phyloP scores from a whole-genome alignment of 2,888 invertebrate genomes.

The Gibbula magus region DNA sequence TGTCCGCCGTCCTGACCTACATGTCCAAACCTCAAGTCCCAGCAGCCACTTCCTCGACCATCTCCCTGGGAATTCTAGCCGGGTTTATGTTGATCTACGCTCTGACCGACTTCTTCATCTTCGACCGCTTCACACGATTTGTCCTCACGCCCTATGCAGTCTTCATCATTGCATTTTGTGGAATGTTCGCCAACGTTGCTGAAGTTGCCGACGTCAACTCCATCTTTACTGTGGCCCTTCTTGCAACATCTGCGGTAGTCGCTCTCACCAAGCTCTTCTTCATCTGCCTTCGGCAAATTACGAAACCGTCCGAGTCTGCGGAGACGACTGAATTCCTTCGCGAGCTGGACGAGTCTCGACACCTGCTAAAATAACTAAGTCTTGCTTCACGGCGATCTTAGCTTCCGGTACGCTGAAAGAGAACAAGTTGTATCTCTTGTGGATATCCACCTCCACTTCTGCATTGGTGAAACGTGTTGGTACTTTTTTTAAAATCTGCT shows the following conservation, averaged over 20 bases:
- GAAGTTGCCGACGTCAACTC: constrained; percentile 34
- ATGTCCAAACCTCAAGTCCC: constrained; percentile 23
- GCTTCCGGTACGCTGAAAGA: too few species aligned
- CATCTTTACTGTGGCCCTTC: constrained; percentile 41
- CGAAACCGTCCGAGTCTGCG: not conserved
- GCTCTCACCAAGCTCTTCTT: constrained; percentile 39
- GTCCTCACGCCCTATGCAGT: constrained; percentile 56
- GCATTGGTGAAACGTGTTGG: not conserved
- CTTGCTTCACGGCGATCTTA: too few species aligned
- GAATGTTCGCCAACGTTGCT: constrained; percentile 45
- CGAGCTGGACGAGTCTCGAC: constrained; percentile 9
- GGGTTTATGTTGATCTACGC: constrained; percentile 51
- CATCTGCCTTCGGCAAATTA: constrained; percentile 5
- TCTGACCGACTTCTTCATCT: constrained; percentile 51
- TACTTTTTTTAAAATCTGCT: too few species aligned
- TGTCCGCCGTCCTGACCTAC: constrained; percentile 53
- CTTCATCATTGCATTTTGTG: constrained; percentile 48
- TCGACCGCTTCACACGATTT: constrained; percentile 54
- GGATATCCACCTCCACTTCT: not conserved
- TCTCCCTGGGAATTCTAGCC: constrained; percentile 49
- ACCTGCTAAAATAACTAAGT: not conserved
- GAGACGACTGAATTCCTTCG: constrained; percentile 4
- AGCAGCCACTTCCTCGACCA: constrained; percentile 35
- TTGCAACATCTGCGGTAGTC: constrained; percentile 34
- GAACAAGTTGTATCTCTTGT: too few species aligned